Percentiles rank a stretch among this genome's conserved stretches.
These are phyloP conservation scores for Chunga burmeisteri DNA, from an alignment of 2,113 vertebrate genomes.

Conservation along the genomic window DNA sequence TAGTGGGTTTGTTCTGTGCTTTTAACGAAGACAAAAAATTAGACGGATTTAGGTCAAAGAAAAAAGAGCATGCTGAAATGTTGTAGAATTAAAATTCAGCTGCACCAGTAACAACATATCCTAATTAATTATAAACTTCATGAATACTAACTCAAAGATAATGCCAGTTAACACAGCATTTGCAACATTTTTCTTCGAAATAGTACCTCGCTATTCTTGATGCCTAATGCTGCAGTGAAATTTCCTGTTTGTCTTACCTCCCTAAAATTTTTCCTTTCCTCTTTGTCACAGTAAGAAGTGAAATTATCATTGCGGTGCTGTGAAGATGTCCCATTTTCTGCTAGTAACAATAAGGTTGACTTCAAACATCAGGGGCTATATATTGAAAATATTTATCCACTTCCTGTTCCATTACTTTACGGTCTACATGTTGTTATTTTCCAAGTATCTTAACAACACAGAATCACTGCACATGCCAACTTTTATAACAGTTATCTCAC, in stretches of 20 bases:
- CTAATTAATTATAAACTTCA: constrained; percentile 56
- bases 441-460: background rate
- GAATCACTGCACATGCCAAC: background rate
- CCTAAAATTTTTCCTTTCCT: background rate
- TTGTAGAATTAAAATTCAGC: constrained; percentile 51
- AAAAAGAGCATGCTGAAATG: constrained; percentile 26
- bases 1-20: constrained; percentile 18
- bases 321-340: background rate
- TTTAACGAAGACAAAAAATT: constrained; percentile 50
- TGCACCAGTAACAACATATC: background rate
- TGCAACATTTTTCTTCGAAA: background rate
- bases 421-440: background rate
- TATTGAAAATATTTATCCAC: background rate
- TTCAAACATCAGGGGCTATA: background rate
- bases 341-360: background rate
- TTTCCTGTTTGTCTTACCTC: background rate
- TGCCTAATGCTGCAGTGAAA: background rate
- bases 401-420: background rate
- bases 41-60: constrained; percentile 65
- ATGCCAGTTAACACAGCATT: background rate
- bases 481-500: background rate
- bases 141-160: constrained; percentile 33
- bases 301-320: background rate
- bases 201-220: background rate
- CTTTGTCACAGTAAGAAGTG: background rate